Evolutionary conservation across 2,797 vertebrate genomes (phyloP), one percentile per base, ranked within the genome.

Genomic region (Merluccius polli): DNA sequence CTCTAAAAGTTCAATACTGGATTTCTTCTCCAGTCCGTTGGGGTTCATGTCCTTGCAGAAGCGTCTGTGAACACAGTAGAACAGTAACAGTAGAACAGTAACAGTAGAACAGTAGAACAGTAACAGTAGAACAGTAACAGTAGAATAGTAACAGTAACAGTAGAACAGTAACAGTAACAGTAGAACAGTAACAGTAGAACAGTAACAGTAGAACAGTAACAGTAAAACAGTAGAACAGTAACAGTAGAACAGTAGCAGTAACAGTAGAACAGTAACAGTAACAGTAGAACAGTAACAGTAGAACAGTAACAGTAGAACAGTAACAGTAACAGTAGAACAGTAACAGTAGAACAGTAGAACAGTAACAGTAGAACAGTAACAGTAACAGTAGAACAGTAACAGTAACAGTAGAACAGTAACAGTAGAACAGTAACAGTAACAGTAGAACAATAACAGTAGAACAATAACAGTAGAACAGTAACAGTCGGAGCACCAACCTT

Each of bases 41-140:
- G 96, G 93, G 52, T 95, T 96, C 96, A 98, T 96, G 85, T 98
- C 95, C 91, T 98, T 98, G 88, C 92, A 98, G 90, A 96, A 98
- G 75, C 97, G 92, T 93, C 97, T 98, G 92, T 63, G 35, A 16
- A 8, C 32, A 32, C 65, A 3, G 27, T 1, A 30, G 27, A 30
- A 7, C n/a, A 30, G 12, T n/a, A n/a, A n/a, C n/a, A n/a, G n/a
- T n/a, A n/a, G n/a, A n/a, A n/a, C n/a, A n/a, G n/a, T n/a, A n/a
- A n/a, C n/a, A n/a, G n/a, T n/a, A n/a, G n/a, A 21, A 70, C 16
- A 6, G 33, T 33, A 33, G n/a, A 71, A 21, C 15, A 32, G 27
- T 1, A 8, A 2, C 30, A 31, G 1, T 12, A 31, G 30, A 11
- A 69, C 9, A 30, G n/a, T n/a, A n/a, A n/a, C n/a, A n/a, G n/a